A percentile compares a stretch with the other conserved stretches of the same genome.
These are phyloP conservation scores for Podotricha telesiphe DNA, from an alignment of 2,888 invertebrate species.

Conservation along the genomic window DNA sequence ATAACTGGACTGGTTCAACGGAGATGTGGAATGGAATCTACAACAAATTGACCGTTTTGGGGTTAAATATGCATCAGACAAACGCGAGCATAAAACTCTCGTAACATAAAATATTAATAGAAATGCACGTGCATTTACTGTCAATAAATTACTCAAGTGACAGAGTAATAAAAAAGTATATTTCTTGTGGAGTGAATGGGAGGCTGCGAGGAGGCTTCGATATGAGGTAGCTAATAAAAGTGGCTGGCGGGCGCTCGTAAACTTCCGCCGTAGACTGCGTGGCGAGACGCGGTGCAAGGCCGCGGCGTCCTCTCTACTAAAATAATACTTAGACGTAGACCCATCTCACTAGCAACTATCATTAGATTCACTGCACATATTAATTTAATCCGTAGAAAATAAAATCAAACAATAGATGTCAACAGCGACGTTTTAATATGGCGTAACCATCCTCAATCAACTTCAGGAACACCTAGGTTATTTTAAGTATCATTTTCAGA, in stretches of 20 bases:
- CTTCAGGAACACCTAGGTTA: conserved; percentile 53
- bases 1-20: conserved; percentile 67
- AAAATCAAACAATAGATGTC: conserved; percentile 8
- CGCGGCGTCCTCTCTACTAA: conserved; percentile 52
- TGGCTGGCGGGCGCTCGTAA: conserved; percentile 78
- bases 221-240: conserved; percentile 83
- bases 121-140: conserved; percentile 83
- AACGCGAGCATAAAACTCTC: conserved; percentile 71
- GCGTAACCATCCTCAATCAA: conserved; percentile 49
- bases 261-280: conserved; percentile 80
- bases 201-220: conserved; percentile 78
- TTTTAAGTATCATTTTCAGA: conserved; percentile 42
- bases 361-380: background rate
- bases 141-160: conserved; percentile 83
- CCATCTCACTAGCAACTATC: conserved; percentile 1
- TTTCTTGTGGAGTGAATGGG: conserved; percentile 82
- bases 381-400: conserved; percentile 9
- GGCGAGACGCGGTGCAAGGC: conserved; percentile 71
- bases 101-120: conserved; percentile 83
- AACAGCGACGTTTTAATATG: conserved; percentile 17
- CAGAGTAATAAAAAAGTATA: conserved; percentile 82
- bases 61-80: conserved; percentile 66
- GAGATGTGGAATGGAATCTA: conserved; percentile 57
- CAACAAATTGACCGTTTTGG: conserved; percentile 67
- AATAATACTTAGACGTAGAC: conserved; percentile 47